Evolutionary conservation across 2,888 invertebrate genomes (phyloP), one percentile per base, ranked within the genome.

Genomic region (Antheraea yamamai): DNA sequence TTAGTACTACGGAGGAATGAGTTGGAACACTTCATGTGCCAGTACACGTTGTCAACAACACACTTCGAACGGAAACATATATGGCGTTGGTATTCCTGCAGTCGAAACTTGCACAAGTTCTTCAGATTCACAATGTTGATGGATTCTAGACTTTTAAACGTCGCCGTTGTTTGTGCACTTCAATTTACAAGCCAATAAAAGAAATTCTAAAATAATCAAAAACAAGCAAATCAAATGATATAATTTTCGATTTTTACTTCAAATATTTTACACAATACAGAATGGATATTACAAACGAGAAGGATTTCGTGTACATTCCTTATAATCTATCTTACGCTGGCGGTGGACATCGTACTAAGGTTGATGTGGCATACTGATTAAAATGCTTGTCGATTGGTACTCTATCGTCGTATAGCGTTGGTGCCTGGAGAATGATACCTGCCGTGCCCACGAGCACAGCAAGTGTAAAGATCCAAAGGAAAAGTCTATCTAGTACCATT

Each of bases 391-490:
- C 98, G 89, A 98, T 98, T 79, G 98, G 98, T 85, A 97, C 96
- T 83, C 98, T 96, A 89, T 98, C 97, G 94, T 98, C 98, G 95
- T 99, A 99, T 79, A 99, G 95, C 77, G 98, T 98, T 70, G 99
- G 99, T 78, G 99, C 99, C 95, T 98, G 98, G 81, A 99, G 96
- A 87, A 99, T 98, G 89, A 99, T 98, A 75, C 98, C 98, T 52
- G 98, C 98, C 74, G 98, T 98, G 71, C 99, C 99, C 81, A 98
- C 98, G 79, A 99, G 95, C 86, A 99, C 99, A 73, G 99, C 98
- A 88, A 98, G 96, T 83, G 99, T 98, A 95, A 99, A 99, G 91
- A 99, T 98, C 98, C 98, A 99, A 85, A 99, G 96, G 95, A 99
- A 99, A 87, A 99, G 96, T 79, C 99, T 96, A 94, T 99, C 99